Base-by-base conservation (phyloP, 92 coral and sea anemone genomes). In the Micromussa lordhowensis region DNA sequence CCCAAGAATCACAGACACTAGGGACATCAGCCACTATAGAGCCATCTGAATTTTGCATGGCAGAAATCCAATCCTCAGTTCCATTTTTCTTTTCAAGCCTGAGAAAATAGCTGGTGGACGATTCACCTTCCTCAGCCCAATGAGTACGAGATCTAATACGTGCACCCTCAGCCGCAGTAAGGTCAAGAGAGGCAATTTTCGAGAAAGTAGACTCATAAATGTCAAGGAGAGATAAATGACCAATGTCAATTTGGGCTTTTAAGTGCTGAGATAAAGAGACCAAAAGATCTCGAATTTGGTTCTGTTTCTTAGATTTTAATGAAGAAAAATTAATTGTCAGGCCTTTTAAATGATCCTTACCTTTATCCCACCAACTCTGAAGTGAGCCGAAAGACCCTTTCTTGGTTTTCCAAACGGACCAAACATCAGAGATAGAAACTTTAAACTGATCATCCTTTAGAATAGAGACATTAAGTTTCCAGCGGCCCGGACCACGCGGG, bases 91-190 rank as follows among this genome's bases (percentile, higher is more conserved):
- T 80, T 8, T 48, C 91, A 8, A 61, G 32, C 1, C 26, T 38
- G 3, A 87, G 53, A 17, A 87, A 87, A 22, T 36, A 87, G 0
- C 24, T 17, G 1, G 89, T 78, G 7, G 89, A 77, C 19, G 75
- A 24, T 13, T 87, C 85, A 19, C 85, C 90, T 29, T 87, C 91
- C 71, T 87, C 86, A 0, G 69, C 91, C 74, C 82, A 87, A 0
- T 10, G 10, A 10, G 38, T 49, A 0, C 81, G 59, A 1, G 85
- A 71, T 1, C 90, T 18, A 12, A 87, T 79, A 55, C 69, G 29
- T 0, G 76, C 35, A 1, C 85, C 90, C 16, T 48, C 40, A 0
- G 79, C 85, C 1, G 21, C 48, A 1, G 18, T 5, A 2, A 8
- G 36, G 29, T 80, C 91, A 64, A 87, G 6, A 8, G 3, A 19